Percentiles rank a stretch among this genome's conserved stretches.
Conservation (phyloP, 1,140 invertebrate species). For the Chironomus tepperi region DNA sequence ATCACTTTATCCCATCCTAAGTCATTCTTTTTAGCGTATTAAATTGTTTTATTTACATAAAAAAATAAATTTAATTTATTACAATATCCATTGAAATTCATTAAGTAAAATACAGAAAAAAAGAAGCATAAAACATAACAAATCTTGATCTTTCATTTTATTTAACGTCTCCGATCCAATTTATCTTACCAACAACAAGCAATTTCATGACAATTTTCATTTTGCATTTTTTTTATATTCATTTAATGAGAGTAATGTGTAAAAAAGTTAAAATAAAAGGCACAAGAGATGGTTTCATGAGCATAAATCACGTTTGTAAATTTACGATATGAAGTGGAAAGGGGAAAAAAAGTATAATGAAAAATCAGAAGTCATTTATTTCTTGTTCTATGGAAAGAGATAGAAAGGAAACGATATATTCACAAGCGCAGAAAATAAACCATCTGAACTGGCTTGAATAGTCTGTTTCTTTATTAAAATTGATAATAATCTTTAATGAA, state of each 20-base stretch:
- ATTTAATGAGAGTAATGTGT: too few species aligned
- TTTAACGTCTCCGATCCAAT: neutral
- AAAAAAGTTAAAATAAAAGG: neutral
- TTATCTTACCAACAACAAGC: neutral
- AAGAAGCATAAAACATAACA: neutral
- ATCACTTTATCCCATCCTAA: neutral
- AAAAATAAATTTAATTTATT: too few species aligned
- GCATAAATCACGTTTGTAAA: conserved; percentile 18
- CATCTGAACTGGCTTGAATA: neutral
- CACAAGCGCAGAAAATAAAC: neutral
- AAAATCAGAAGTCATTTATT: conserved; percentile 39
- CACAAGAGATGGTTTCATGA: conserved; percentile 12
- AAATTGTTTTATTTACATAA: neutral
- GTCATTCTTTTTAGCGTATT: neutral
- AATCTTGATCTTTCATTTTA: neutral
- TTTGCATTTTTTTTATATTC: neutral
- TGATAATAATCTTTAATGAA: neutral
- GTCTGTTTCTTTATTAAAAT: neutral
- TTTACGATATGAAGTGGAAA: neutral
- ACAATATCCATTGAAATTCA: too few species aligned
- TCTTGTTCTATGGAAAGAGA: conserved; percentile 36
- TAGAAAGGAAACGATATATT: neutral
- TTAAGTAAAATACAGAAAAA: neutral
- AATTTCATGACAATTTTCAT: conserved; percentile 4
- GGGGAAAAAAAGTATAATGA: neutral